Base-by-base conservation (phyloP, 2,888 invertebrate genomes). In the Amorpha juglandis region DNA sequence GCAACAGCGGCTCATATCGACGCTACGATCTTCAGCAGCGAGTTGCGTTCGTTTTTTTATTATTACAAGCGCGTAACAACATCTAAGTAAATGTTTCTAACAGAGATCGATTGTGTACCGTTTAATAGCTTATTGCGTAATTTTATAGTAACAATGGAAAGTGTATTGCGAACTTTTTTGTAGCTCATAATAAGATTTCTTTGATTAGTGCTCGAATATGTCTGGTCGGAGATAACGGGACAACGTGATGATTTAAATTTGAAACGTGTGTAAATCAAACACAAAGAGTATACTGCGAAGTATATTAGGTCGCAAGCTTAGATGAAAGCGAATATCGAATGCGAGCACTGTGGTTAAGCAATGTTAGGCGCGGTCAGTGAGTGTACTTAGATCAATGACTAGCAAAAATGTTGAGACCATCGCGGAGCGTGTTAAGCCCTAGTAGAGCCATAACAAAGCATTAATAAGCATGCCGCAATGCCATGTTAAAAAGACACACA, bases 61-160 rank as follows among this genome's bases (percentile, higher is more conserved):
- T 83, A 82, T 79, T 81, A 83, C 79, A 78, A 71, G 71, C 73
- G 72, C 78, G 74, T 70, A 80, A 79, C 74, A 78, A 76, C 87
- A 83, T 86, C 86, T 82, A 80, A 86, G 85, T 87, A 87, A 88
- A 88, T 80, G 83, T 81, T 79, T 78, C 76, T 74, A 75, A 79
- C 78, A 81, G 77, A 78, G 78, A 84, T 81, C 82, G 78, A 85
- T 86, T 86, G 84, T 88, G 84, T 88, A 83, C 80, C 75, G 78
- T 81, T 84, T 88, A 90, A 88, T 89, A 83, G 81, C 70, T 62
- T 83, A 75, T 90, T 91, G 79, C 83, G 81, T 83, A 87, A 90
- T 77, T 73, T 68, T 68, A 62, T 67, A 69, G 72, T 74, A 76
- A 81, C 80, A 81, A 83, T 85, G 81, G 86, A 86, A 86, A 87